Percentiles rank a stretch among this genome's conserved stretches.
Evolutionary conservation across 2,113 vertebrate genomes (phyloP).

Genomic region (Orthonyx spaldingii): DNA sequence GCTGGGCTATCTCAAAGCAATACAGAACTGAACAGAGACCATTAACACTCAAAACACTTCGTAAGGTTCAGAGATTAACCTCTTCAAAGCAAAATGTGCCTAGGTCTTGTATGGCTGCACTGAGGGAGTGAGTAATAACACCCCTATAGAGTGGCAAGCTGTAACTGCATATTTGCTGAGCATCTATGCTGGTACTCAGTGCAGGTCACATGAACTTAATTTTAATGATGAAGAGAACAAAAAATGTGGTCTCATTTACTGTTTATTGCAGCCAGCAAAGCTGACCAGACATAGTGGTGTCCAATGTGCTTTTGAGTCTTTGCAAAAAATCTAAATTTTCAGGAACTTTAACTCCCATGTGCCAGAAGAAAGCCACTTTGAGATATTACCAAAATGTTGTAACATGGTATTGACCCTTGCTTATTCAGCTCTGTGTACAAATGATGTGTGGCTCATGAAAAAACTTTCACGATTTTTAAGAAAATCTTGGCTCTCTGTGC

Average conservation of each 20-base stretch:
- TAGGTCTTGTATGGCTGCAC: neutral
- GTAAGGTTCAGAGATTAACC: constrained; percentile 11
- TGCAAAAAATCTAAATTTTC: neutral
- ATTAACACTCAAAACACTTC: constrained; percentile 9
- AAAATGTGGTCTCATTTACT: neutral
- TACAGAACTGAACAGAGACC: neutral
- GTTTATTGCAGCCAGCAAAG: neutral
- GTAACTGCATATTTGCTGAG: neutral
- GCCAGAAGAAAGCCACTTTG: neutral
- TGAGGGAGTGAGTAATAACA: neutral
- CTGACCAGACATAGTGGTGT: neutral
- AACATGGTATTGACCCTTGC: neutral
- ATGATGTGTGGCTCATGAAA: neutral
- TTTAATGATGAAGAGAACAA: neutral
- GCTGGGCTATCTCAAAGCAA: neutral
- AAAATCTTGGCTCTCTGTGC: neutral
- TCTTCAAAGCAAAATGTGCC: neutral
- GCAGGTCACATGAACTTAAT: neutral
- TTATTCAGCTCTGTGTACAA: neutral
- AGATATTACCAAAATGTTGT: neutral
- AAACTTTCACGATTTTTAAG: neutral
- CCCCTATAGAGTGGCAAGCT: neutral
- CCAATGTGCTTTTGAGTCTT: neutral
- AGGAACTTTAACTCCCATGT: neutral
- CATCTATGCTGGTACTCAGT: neutral